Conservation (phyloP, 2,113 vertebrate species). For the Pseudorectes ferrugineus region DNA sequence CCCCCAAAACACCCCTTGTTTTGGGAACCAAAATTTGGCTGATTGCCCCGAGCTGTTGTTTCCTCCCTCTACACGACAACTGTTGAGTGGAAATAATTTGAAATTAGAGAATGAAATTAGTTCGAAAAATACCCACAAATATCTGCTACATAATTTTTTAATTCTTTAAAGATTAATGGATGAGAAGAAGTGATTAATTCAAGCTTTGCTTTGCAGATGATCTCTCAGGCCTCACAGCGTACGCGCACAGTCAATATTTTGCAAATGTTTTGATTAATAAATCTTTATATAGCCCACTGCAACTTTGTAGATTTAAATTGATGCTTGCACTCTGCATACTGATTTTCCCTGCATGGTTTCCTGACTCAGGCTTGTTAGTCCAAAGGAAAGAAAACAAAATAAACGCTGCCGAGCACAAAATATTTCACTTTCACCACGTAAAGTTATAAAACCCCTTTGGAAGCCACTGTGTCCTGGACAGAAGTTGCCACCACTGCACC, state of each 20-base stretch:
- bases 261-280: constrained; percentile 59
- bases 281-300: constrained; percentile 37
- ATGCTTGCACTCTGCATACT: not conserved
- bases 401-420: not conserved
- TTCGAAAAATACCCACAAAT: not conserved
- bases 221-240: not conserved
- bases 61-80: not conserved
- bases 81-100: not conserved
- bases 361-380: not conserved
- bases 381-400: not conserved
- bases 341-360: not conserved
- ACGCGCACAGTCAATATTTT: not conserved
- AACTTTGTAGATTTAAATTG: constrained; percentile 19
- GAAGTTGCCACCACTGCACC: not conserved
- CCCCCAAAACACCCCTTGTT: not conserved
- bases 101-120: not conserved
- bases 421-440: not conserved
- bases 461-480: fast-evolving
- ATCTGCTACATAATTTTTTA: not conserved
- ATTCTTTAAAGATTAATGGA: not conserved
- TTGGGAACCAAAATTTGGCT: not conserved
- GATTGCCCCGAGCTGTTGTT: not conserved
- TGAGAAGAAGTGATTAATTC: constrained; percentile 30
- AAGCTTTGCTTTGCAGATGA: constrained; percentile 5
- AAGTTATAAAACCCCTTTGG: fast-evolving